Conservation (phyloP, 2,113 vertebrate species). For the Budorcas taxicolor region DNA sequence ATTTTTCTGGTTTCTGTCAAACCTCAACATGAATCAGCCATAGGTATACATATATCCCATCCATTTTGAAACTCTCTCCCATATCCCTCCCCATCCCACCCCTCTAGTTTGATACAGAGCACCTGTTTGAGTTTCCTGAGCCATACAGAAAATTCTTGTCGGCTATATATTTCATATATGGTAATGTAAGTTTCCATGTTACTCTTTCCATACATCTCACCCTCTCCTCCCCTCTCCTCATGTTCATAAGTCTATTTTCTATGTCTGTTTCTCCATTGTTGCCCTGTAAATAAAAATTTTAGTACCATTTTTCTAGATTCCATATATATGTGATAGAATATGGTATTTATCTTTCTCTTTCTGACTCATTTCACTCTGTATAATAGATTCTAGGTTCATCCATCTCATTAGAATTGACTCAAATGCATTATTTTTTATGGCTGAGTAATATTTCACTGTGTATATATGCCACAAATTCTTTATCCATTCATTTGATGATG, state of each 20-base stretch:
- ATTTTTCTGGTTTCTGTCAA: background rate
- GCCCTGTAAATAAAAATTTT: background rate
- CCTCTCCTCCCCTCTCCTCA: background rate
- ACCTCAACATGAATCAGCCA: background rate
- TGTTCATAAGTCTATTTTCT: background rate
- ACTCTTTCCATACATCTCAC: background rate
- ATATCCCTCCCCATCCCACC: background rate
- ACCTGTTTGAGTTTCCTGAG: background rate
- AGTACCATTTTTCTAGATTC: background rate
- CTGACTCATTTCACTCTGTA: background rate
- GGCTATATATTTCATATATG: background rate
- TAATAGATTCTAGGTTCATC: background rate
- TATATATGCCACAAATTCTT: background rate
- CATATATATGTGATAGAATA: background rate
- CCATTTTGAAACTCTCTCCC: background rate
- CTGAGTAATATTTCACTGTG: background rate
- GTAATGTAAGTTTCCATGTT: background rate
- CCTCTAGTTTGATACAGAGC: background rate
- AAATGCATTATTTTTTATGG: background rate
- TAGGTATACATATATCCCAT: background rate
- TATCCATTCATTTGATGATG: background rate
- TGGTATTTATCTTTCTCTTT: background rate
- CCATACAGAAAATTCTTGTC: background rate
- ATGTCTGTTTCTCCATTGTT: background rate
- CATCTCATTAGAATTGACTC: background rate